A percentile compares a stretch with the other conserved stretches of the same genome.
phyloP scores from a whole-genome alignment of 2,113 vertebrate species.

The Mustela nigripes region DNA sequence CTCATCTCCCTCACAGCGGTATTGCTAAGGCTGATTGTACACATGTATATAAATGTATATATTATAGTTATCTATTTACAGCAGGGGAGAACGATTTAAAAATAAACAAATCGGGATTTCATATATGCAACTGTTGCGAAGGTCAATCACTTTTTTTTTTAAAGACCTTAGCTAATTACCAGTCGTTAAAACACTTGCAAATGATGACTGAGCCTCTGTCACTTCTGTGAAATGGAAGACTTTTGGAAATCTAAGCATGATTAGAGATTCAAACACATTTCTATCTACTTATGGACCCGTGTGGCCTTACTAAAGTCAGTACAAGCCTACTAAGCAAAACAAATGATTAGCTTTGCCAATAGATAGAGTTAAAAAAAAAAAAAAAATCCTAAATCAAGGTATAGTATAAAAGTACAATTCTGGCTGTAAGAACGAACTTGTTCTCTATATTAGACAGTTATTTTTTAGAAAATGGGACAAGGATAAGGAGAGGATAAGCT shows the following conservation, averaged over 20 bases:
- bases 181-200: slow-evolving; percentile 65
- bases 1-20: slow-evolving; percentile 67
- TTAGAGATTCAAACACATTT: slow-evolving; percentile 42
- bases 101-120: slow-evolving; percentile 60
- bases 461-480: slow-evolving; percentile 42
- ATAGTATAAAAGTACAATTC: slow-evolving; percentile 31
- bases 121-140: slow-evolving; percentile 43
- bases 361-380: neutral
- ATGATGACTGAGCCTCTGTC: slow-evolving; percentile 34
- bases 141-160: slow-evolving; percentile 40
- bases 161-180: slow-evolving; percentile 67
- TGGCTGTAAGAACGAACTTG: slow-evolving; percentile 1
- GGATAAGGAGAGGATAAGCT: neutral
- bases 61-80: slow-evolving; percentile 57
- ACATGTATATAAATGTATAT: slow-evolving; percentile 60
- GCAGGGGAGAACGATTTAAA: slow-evolving; percentile 58
- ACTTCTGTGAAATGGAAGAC: slow-evolving; percentile 31
- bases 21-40: slow-evolving; percentile 60
- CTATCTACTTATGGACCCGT: neutral
- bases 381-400: slow-evolving; percentile 5
- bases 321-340: slow-evolving; percentile 36
- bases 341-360: slow-evolving; percentile 47
- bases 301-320: slow-evolving; percentile 23
- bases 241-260: slow-evolving; percentile 53
- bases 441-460: neutral